Evolutionary conservation across 2,888 invertebrate genomes (phyloP), one percentile per base, ranked within the genome.

Genomic region (Theristus sp.): DNA sequence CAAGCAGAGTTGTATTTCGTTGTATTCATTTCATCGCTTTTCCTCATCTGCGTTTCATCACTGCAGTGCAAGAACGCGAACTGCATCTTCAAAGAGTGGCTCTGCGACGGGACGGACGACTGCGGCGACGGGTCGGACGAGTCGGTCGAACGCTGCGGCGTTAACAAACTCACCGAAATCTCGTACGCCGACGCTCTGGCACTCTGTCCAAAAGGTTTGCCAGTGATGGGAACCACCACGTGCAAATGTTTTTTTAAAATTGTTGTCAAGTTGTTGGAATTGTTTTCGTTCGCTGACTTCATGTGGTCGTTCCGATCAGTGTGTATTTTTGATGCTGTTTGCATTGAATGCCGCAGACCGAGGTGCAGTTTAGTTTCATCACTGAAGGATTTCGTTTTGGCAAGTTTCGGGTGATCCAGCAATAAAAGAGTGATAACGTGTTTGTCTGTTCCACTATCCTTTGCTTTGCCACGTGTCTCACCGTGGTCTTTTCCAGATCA

Each of bases 41-140:
- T 38, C 6, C 38, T 13, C n/a, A 52, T 10, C 3, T 52, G 25
- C 3, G n/a, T 17, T 13, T 17, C 6, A 38, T 38, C 10, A 13
- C 17, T 38, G 38, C 38, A 38, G 38, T 93, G 93, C 73, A 84
- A 86, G 1, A 86, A 86, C 72, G 82, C 82, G 1, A 89, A 91
- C 0, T 56, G 56, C 30, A 24, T 56, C 1, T 56, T 29, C 56
- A 28, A 29, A 3, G 30, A 28, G 26, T 56, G 56, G 56, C 3
- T 30, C 29, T 98, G 96, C 73, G 94, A 98, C 72, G 91, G 90
- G 1, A 89, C 91, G 76, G 90, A 91, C 0, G 94, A 96, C 75
- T 98, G 96, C 75, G 86, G 89, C 0, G 80, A 80, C 69, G 77
- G 77, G 6, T 77, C 79, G 1, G 80, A 80, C 67, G 79, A 77